A percentile compares a stretch with the other conserved stretches of the same genome.
These are phyloP conservation scores for Moxostoma hubbsi DNA, from an alignment of 2,797 vertebrate genomes.

Conservation along the genomic window DNA sequence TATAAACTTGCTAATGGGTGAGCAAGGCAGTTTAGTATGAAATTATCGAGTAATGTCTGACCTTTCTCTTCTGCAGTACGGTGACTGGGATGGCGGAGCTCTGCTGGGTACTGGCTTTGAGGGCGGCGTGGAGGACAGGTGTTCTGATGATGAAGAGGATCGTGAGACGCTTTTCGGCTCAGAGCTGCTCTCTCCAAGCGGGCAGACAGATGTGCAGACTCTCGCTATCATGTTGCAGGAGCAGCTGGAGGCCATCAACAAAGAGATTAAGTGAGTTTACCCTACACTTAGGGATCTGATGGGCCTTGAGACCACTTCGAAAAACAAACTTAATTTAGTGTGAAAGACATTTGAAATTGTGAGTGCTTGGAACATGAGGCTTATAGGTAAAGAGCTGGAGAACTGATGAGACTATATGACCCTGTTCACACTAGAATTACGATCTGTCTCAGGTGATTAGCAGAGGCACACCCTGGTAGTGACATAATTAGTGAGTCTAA, in stretches of 20 bases:
- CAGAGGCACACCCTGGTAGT: no score
- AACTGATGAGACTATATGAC: no score
- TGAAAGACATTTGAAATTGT: not conserved
- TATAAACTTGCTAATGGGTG: not conserved
- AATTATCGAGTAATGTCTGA: not conserved
- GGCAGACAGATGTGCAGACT: conserved; percentile 89
- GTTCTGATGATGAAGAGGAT: conserved; percentile 83
- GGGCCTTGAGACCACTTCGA: not conserved
- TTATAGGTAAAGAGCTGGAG: not conserved
- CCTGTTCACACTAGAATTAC: no score
- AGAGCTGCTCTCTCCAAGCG: conserved; percentile 85
- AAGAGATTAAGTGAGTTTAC: conserved; percentile 86
- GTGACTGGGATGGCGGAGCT: conserved; percentile 82
- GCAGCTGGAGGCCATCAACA: conserved; percentile 91
- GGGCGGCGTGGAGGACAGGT: conserved; percentile 71
- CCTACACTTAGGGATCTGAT: not conserved
- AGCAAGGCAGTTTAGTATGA: not conserved
- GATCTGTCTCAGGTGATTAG: no score
- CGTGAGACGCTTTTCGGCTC: conserved; percentile 79
- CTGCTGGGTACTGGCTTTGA: conserved; percentile 74
- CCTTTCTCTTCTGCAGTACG: conserved; percentile 66
- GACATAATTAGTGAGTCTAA: no score
- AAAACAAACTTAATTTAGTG: not conserved
- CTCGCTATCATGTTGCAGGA: conserved; percentile 91
- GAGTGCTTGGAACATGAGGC: not conserved